Evolutionary conservation across 2,797 vertebrate genomes (phyloP).

Genomic region (Gymnoscopelus microlampas): DNA sequence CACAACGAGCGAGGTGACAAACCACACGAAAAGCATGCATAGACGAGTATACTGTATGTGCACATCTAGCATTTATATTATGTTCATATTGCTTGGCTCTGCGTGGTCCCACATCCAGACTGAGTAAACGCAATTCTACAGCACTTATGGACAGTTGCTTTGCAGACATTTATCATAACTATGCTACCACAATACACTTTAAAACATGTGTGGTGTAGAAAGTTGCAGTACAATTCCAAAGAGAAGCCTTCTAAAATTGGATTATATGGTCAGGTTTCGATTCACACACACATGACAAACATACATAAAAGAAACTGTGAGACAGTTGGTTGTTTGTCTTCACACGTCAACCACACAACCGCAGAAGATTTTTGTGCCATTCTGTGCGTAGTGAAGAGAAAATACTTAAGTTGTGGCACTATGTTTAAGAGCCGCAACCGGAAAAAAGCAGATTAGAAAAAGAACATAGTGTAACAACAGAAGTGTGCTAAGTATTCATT

Average conservation of each 20-base stretch:
- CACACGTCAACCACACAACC: not conserved
- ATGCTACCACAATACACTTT: constrained; percentile 8
- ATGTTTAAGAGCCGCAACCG: too few species aligned
- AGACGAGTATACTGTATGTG: constrained; percentile 29
- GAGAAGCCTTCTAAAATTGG: not conserved
- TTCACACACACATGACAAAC: not conserved
- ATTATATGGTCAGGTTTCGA: constrained; percentile 11
- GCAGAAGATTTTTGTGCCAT: not conserved
- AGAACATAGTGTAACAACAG: not conserved
- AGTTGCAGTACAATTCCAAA: constrained; percentile 1
- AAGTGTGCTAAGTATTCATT: not conserved
- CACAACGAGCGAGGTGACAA: constrained; percentile 32
- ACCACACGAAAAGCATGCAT: constrained; percentile 25
- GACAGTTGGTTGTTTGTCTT: too few species aligned
- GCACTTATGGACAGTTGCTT: constrained; percentile 26
- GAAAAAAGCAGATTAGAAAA: not conserved
- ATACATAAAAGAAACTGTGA: not conserved
- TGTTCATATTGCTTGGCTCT: constrained; percentile 38
- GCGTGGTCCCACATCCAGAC: constrained; percentile 39
- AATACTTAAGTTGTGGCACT: too few species aligned
- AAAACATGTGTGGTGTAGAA: constrained; percentile 1
- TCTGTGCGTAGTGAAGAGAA: not conserved
- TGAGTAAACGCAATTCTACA: constrained; percentile 40
- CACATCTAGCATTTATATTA: constrained; percentile 43
- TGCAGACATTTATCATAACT: constrained; percentile 21